Conservation (phyloP, 2,888 invertebrate genomes). For the Cosmia pyralina region DNA sequence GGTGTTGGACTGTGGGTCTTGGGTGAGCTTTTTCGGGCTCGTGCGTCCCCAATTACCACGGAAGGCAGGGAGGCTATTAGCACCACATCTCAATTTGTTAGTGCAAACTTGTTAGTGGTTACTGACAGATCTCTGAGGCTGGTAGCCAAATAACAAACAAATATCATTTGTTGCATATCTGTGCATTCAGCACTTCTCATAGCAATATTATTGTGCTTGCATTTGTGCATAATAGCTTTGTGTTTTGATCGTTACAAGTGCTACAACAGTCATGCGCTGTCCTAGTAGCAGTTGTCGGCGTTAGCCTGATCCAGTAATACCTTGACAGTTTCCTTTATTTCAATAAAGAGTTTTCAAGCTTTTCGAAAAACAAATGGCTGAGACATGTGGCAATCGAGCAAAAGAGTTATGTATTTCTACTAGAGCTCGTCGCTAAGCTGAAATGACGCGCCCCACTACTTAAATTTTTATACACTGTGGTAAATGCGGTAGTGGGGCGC, state of each 20-base stretch:
- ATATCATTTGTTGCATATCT: conserved; percentile 1
- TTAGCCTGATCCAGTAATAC: neutral
- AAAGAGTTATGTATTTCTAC: neutral
- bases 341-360: neutral
- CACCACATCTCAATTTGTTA: conserved; percentile 22
- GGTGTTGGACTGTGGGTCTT: neutral
- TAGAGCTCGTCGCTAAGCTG: no score
- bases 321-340: neutral
- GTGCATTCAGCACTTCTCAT: neutral
- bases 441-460: no score
- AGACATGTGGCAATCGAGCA: neutral
- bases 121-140: conserved; percentile 6
- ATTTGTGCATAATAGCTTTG: neutral
- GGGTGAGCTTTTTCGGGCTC: neutral
- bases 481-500: no score
- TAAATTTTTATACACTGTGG: no score
- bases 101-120: conserved; percentile 2
- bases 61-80: conserved; percentile 13
- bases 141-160: neutral
- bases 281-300: neutral
- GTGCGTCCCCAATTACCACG: conserved; percentile 4
- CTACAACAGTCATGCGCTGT: no score
- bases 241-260: neutral
- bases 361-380: neutral
- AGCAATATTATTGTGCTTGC: neutral